A percentile compares a stretch with the other conserved stretches of the same genome.
Conservation (phyloP, 2,797 vertebrate genomes). For the Premnoplex brunnescens region DNA sequence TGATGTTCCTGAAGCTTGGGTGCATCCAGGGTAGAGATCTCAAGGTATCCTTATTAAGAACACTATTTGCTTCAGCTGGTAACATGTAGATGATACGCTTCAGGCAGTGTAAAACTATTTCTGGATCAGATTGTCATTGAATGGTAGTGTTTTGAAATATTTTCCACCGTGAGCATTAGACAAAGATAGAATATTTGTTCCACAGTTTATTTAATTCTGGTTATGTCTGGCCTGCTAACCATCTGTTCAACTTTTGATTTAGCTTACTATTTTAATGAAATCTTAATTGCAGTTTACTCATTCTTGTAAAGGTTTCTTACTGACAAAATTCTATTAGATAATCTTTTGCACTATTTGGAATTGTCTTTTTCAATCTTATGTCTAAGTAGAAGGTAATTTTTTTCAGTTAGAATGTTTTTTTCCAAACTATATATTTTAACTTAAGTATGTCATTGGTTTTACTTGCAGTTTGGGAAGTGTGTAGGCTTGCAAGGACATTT, state of each 20-base stretch:
- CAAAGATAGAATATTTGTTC: neutral
- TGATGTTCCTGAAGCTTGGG: neutral
- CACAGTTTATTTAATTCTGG: neutral
- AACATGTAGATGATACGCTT: neutral
- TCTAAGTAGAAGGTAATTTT: neutral
- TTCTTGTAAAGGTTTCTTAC: neutral
- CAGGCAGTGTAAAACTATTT: neutral
- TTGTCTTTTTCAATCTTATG: neutral
- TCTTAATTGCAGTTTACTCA: neutral
- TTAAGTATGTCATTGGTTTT: neutral
- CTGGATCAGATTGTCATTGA: neutral
- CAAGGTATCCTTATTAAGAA: neutral
- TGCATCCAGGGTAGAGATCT: neutral
- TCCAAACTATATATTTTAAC: neutral
- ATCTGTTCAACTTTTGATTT: neutral
- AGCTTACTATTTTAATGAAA: neutral
- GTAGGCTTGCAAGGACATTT: neutral
- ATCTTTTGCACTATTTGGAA: neutral
- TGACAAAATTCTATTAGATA: neutral
- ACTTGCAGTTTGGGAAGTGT: neutral
- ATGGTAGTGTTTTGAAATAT: neutral
- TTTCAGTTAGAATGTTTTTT: neutral
- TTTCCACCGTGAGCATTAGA: neutral
- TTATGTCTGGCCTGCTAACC: neutral
- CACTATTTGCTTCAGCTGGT: neutral